A percentile compares a stretch with the other conserved stretches of the same genome.
These are phyloP conservation scores for Ferdinandea cuprea DNA, from an alignment of 2,888 invertebrate genomes.

Conservation along the genomic window DNA sequence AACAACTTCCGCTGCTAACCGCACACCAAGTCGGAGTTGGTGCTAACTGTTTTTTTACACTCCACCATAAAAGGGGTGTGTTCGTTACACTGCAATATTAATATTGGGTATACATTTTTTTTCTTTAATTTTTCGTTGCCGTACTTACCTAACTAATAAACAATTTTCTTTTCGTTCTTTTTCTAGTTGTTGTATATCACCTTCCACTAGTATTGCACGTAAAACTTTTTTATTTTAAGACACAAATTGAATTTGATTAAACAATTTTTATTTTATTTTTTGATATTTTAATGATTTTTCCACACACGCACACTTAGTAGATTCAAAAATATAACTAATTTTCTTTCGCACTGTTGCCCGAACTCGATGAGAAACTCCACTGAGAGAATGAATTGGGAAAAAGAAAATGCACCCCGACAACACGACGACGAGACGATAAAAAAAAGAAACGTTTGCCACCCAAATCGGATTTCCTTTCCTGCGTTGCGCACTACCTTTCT, in stretches of 20 bases:
- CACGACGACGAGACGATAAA: conserved; percentile 25
- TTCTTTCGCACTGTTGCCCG: conserved; percentile 47
- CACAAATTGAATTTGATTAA: conserved; percentile 15
- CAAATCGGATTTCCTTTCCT: conserved; percentile 52
- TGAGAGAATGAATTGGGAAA: conserved; percentile 41
- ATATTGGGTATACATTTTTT: conserved; percentile 20
- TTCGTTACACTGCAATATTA: conserved; percentile 33
- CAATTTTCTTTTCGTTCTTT: conserved; percentile 1
- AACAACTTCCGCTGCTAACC: conserved; percentile 36
- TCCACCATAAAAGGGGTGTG: conserved; percentile 66
- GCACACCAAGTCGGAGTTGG: conserved; percentile 36
- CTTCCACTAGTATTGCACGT: conserved; percentile 53
- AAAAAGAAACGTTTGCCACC: conserved; percentile 30
- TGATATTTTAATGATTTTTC: conserved; percentile 41
- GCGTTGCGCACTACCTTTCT: conserved; percentile 58
- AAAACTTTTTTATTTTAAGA: conserved; percentile 22
- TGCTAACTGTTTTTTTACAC: conserved; percentile 40
- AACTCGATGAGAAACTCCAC: conserved; percentile 63
- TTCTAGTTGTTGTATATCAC: conserved; percentile 1
- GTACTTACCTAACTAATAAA: conserved; percentile 58
- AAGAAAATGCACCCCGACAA: conserved; percentile 62
- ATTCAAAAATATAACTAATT: not conserved
- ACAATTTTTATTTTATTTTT: conserved; percentile 6
- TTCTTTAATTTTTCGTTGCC: not conserved
- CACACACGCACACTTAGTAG: conserved; percentile 29